phyloP scores from a whole-genome alignment of 2,113 vertebrate genomes.

The Girardinichthys multiradiatus region DNA sequence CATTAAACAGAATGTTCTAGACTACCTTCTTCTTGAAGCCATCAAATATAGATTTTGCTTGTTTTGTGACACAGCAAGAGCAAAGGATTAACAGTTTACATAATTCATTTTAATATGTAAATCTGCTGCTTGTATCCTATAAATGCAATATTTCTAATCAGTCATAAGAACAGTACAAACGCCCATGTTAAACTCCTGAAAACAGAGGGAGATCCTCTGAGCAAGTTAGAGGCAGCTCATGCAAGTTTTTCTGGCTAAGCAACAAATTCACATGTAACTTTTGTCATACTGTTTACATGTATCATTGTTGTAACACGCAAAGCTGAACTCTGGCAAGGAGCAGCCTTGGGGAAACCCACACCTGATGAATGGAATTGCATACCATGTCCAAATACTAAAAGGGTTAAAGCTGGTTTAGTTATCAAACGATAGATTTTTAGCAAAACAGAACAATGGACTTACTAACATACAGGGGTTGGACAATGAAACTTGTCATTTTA shows the following conservation, averaged over 20 bases:
- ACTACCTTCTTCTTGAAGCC: too few relatives aligned
- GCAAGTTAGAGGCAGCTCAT: slow-evolving; percentile 1
- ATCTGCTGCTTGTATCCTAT: too few relatives aligned
- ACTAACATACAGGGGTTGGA: not conserved
- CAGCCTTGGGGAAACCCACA: not conserved
- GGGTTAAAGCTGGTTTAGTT: not conserved
- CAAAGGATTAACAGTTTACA: too few relatives aligned
- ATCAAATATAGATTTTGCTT: too few relatives aligned
- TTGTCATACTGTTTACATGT: slow-evolving; percentile 8
- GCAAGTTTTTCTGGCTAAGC: not conserved
- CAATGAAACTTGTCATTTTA: too few relatives aligned
- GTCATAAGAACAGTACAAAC: not conserved
- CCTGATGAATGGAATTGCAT: not conserved
- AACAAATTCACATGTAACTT: slow-evolving; percentile 11
- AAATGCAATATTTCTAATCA: slow-evolving; percentile 4
- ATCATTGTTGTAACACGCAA: slow-evolving; percentile 8
- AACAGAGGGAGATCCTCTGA: slow-evolving; percentile 20
- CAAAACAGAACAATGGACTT: not conserved
- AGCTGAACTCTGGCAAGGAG: not conserved
- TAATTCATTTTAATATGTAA: too few relatives aligned
- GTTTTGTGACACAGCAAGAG: too few relatives aligned
- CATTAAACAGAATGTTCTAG: too few relatives aligned
- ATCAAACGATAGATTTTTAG: not conserved
- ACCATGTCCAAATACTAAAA: not conserved
- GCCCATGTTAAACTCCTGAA: not conserved